Evolutionary conservation across 1,140 invertebrate species (phyloP), one percentile per base, ranked within the genome.

Genomic region (Luehdorfia chinensis): DNA sequence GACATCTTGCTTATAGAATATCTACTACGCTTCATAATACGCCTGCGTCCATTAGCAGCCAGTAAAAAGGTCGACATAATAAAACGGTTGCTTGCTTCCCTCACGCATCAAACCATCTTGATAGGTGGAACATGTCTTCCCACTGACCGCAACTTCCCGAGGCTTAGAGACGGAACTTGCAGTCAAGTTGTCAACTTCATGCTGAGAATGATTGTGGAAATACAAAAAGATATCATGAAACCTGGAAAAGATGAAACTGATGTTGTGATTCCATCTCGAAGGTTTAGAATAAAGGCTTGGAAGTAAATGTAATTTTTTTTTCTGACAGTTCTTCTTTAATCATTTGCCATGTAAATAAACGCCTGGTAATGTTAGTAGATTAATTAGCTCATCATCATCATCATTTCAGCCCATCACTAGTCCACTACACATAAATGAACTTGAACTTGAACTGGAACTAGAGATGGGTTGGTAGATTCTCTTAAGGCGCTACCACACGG

Each of bases 1-100:
- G 89, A 89, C 27, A 88, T 90, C 28, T 92, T 91, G 52, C 87
- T 93, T 1, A 55, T 94, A 8, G 93, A 94, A 70, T 95, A 95
- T 71, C 66, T 94, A n/a, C 75, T 94, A 2, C 87, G 91, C 27
- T 93, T 94, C 65, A 63, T 94, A 6, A 90, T 88, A 7, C 89
- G 93, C 49, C 76, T 95, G 6, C 87, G 91, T 27, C 91, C 91
- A 0, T 80, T 92, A 44, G 87, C 85, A 0, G 73, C 88, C 3
- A 88, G 89, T 27, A 89, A 84, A 34, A 90, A 88, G 55, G 88
- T 88, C 23, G 87, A 88, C 34, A 75, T 93, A 1, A 71, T 93
- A 18, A 90, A 89, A 61, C 86, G 92, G 28, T 66, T 94, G 1
- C 77, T 92, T 9, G 90, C 90, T 2, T 88, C 91, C 2, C 60